Evolutionary conservation across 2,888 invertebrate species (phyloP).

Genomic region (Netelia fuscicornis): DNA sequence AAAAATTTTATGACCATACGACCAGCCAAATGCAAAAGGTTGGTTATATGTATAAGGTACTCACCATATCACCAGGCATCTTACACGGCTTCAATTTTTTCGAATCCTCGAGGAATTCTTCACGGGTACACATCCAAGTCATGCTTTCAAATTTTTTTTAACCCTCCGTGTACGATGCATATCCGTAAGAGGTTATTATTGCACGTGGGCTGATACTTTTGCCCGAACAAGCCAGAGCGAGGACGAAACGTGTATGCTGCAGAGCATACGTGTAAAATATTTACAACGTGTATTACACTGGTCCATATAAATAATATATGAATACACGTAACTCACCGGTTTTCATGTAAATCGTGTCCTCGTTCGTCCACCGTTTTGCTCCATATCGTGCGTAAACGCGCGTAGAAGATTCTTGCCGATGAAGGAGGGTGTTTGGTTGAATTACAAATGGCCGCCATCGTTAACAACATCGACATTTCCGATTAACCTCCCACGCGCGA

Average conservation of each 20-base stretch:
- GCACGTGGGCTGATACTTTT: constrained; percentile 40
- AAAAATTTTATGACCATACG: constrained; percentile 7
- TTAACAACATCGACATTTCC: not conserved
- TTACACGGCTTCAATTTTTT: not conserved
- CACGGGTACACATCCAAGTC: not conserved
- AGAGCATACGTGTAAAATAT: constrained; percentile 27
- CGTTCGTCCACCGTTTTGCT: constrained; percentile 31
- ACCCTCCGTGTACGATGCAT: not conserved
- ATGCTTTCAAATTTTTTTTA: not conserved
- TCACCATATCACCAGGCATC: not conserved
- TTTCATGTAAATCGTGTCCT: constrained; percentile 35
- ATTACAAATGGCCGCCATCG: constrained; percentile 15
- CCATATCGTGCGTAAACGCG: constrained; percentile 13
- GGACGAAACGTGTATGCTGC: constrained; percentile 6
- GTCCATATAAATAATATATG: constrained; percentile 35
- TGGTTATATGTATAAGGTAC: not conserved
- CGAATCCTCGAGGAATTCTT: constrained; percentile 17
- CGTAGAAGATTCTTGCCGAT: constrained; percentile 3
- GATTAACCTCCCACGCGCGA: constrained; percentile 10
- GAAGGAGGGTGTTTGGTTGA: not conserved
- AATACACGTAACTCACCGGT: constrained; percentile 37
- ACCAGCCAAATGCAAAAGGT: not conserved
- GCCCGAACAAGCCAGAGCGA: constrained; percentile 35
- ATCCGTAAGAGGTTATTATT: constrained; percentile 34
- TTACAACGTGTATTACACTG: constrained; percentile 27